Evolutionary conservation across 2,797 vertebrate species (phyloP).

Genomic region (Falco concolor): DNA sequence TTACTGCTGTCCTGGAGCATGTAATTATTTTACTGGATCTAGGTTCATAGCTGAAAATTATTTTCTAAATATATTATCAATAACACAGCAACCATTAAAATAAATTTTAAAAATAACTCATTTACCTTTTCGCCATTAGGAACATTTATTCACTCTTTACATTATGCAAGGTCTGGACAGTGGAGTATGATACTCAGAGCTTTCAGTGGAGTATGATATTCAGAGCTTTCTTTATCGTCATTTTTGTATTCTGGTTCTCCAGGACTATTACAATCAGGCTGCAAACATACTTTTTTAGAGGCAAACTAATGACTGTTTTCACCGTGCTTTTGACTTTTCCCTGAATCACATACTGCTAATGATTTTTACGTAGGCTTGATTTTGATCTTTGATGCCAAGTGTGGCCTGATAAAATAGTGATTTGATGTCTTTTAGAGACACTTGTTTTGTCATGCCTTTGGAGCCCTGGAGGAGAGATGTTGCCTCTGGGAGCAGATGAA

Average conservation of each 20-base stretch:
- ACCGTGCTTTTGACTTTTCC: not conserved
- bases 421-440: not conserved
- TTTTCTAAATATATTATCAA: slow-evolving; percentile 20
- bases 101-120: not conserved
- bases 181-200: not conserved
- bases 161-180: not conserved
- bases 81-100: not conserved
- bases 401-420: not conserved
- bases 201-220: not conserved
- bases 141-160: not conserved
- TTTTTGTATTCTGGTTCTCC: not conserved
- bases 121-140: not conserved
- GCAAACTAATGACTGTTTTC: not conserved
- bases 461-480: not conserved
- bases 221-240: not conserved
- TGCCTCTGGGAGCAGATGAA: not conserved
- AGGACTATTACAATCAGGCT: not conserved
- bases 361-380: not conserved
- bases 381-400: not conserved
- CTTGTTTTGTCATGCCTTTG: not conserved
- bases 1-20: not conserved
- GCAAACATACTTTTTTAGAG: not conserved
- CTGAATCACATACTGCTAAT: not conserved
- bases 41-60: not conserved
- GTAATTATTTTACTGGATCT: slow-evolving; percentile 18